These are phyloP conservation scores for Myotis pilosus DNA, from an alignment of 2,797 vertebrate genomes.

Conservation along the genomic window DNA sequence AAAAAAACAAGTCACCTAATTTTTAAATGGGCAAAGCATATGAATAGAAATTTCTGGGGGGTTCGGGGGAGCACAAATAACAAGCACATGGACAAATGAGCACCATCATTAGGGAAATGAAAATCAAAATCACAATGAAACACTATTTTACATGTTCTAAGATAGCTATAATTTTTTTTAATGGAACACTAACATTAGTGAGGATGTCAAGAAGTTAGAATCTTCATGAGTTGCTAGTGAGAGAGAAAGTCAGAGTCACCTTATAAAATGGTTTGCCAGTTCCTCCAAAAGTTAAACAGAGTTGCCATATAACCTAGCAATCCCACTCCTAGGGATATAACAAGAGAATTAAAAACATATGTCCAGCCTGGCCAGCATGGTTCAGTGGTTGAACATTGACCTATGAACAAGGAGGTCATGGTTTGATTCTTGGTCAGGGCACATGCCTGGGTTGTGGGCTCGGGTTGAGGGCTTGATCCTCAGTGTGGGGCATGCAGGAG, in stretches of 20 bases:
- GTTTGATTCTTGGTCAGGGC: no score
- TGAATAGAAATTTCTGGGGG: neutral
- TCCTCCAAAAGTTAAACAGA: conserved; percentile 7
- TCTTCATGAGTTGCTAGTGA: neutral
- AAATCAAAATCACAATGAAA: neutral
- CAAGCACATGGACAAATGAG: neutral
- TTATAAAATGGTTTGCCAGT: neutral
- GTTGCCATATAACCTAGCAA: neutral
- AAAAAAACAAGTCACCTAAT: neutral
- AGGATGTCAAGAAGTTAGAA: neutral
- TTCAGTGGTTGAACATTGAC: no score
- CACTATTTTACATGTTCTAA: neutral
- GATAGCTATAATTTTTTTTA: neutral
- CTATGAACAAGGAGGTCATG: no score
- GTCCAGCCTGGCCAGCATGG: no score
- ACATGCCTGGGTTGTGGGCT: no score
- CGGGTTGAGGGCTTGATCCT: no score
- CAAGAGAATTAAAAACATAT: neutral
- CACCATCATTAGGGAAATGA: neutral
- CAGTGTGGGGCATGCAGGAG: no score
- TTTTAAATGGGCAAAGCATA: neutral
- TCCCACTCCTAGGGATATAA: neutral
- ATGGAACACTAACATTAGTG: neutral
- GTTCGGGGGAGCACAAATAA: neutral
- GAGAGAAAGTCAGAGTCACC: neutral